These are phyloP conservation scores for Dromas ardeola DNA, from an alignment of 2,113 vertebrate genomes.

Conservation along the genomic window DNA sequence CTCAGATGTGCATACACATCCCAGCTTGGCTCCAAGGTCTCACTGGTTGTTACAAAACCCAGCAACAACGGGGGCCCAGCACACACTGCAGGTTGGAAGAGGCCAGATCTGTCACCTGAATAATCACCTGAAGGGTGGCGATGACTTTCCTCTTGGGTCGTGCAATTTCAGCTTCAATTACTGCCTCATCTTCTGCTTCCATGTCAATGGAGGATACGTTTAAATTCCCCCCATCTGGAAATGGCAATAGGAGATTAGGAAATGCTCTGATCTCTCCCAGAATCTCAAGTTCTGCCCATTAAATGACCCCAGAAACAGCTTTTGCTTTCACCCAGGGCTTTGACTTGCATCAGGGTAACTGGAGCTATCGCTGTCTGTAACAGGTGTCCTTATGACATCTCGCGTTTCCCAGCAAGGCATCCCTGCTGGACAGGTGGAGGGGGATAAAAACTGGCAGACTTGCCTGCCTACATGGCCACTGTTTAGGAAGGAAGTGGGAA, in stretches of 20 bases:
- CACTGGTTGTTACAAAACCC: neutral
- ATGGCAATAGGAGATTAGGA: neutral
- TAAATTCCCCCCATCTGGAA: slow-evolving; percentile 75
- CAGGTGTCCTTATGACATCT: neutral
- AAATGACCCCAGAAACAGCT: neutral
- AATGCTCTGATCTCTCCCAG: neutral
- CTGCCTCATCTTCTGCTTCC: slow-evolving; percentile 67
- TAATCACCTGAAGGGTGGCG: slow-evolving; percentile 77
- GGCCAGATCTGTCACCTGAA: neutral
- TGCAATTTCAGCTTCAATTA: slow-evolving; percentile 65
- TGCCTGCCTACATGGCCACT: neutral
- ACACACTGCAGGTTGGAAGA: neutral
- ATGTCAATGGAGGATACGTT: slow-evolving; percentile 62
- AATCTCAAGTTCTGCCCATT: neutral
- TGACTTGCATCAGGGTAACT: neutral
- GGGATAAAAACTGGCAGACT: neutral
- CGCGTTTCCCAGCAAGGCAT: neutral
- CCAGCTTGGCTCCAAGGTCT: neutral
- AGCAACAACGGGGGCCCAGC: neutral
- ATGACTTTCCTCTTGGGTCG: slow-evolving; percentile 73
- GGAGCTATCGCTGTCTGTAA: neutral
- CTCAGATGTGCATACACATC: neutral
- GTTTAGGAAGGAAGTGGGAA: neutral
- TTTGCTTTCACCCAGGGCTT: neutral
- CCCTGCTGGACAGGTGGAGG: neutral